These are phyloP conservation scores for Drosophila melanica DNA, from an alignment of 1,140 invertebrate genomes.

Conservation along the genomic window DNA sequence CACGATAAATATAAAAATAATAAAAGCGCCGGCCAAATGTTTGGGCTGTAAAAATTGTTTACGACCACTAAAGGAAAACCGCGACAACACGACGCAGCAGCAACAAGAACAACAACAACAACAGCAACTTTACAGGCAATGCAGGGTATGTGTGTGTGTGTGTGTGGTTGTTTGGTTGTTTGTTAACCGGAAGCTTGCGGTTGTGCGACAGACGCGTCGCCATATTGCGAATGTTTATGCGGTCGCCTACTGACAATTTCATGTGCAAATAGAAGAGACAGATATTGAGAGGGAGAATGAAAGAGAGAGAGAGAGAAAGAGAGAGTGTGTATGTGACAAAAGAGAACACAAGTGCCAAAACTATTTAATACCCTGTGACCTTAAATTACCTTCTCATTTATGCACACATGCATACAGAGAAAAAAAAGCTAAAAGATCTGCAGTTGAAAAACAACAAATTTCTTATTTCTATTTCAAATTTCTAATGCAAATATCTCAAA, in stretches of 20 bases:
- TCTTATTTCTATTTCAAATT: too few relatives aligned
- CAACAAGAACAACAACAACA: conserved; percentile 36
- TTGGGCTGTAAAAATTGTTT: conserved; percentile 79
- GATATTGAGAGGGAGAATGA: neutral
- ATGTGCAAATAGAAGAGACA: conserved; percentile 22
- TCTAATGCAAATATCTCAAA: too few relatives aligned
- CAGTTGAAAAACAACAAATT: too few relatives aligned
- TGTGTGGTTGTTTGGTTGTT: conserved; percentile 30
- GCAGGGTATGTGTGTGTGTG: neutral
- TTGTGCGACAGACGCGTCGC: conserved; percentile 52
- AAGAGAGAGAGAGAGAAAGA: neutral
- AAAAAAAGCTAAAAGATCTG: too few relatives aligned
- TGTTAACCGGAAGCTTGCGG: conserved; percentile 48
- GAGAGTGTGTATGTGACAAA: neutral
- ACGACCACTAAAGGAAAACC: conserved; percentile 76
- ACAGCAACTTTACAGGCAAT: conserved; percentile 15
- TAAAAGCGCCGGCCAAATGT: conserved; percentile 68
- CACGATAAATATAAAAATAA: conserved; percentile 72
- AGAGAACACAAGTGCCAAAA: too few relatives aligned
- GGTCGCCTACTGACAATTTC: conserved; percentile 57
- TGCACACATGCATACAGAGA: too few relatives aligned
- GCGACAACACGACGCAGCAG: conserved; percentile 55
- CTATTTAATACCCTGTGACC: too few relatives aligned
- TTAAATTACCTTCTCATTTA: too few relatives aligned
- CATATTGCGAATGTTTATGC: conserved; percentile 75